Conservation (phyloP, 1,140 invertebrate species). For the Zaprionus tsacasi region DNA sequence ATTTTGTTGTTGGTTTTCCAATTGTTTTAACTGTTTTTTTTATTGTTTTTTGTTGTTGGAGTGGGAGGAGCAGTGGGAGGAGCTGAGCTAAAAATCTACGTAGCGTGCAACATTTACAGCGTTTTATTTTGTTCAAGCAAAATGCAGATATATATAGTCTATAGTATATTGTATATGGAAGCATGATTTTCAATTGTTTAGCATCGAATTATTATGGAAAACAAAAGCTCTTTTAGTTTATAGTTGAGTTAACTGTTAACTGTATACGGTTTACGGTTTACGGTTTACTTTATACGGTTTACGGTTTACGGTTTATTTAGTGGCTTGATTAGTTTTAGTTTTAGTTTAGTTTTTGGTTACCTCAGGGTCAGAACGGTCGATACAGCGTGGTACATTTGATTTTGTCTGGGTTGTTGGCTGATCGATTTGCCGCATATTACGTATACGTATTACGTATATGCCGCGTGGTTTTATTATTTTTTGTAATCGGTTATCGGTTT, state of each 20-base stretch:
- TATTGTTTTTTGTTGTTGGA: background rate
- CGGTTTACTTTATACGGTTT: slow-evolving; percentile 27
- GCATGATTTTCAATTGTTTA: background rate
- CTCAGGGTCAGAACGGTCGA: slow-evolving; percentile 95
- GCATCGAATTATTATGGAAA: slow-evolving; percentile 13
- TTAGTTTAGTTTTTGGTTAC: slow-evolving; percentile 86
- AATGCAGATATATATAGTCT: slow-evolving; percentile 29
- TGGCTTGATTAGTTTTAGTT: slow-evolving; percentile 58
- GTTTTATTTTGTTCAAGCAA: slow-evolving; percentile 41
- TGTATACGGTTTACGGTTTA: slow-evolving; percentile 25
- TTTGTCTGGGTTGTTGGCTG: slow-evolving; percentile 82
- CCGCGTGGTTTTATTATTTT: slow-evolving; percentile 3
- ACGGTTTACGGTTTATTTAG: slow-evolving; percentile 15
- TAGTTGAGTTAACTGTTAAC: slow-evolving; percentile 20
- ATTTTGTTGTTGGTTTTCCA: slow-evolving; percentile 8
- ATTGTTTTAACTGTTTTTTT: background rate
- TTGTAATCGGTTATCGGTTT: slow-evolving; percentile 8
- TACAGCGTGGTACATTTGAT: slow-evolving; percentile 96
- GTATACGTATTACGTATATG: no score
- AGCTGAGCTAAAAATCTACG: slow-evolving; percentile 54
- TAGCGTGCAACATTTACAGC: slow-evolving; percentile 75
- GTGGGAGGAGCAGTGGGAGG: background rate
- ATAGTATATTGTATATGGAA: background rate
- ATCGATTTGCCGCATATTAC: slow-evolving; percentile 41
- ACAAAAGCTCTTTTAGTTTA: slow-evolving; percentile 14